Evolutionary conservation across 1,140 invertebrate species (phyloP), one percentile per base, ranked within the genome.

Genomic region (Heliconius melpomene): DNA sequence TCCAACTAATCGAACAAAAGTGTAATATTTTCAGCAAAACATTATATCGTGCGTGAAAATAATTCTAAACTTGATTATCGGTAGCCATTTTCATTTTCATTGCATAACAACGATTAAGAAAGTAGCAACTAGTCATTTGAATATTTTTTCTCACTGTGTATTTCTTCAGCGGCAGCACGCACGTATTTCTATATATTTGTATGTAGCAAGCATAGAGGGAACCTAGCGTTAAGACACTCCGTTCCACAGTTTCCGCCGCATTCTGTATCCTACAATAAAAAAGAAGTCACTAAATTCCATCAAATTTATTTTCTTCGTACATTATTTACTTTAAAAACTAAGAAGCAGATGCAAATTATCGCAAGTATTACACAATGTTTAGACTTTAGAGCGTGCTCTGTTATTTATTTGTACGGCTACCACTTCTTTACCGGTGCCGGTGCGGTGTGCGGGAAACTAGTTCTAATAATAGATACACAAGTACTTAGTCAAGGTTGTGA

Each of bases 401-500:
- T 75, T 79, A 79, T 79, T 79, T 79, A 79, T 79, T 79, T 79
- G 74, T 79, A 72, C 74, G 73, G 79, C 66, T 46, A 79, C 72
- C 70, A 77, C 80, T 76, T 84, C 78, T 80, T 80, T 60, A 81
- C 79, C 82, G 80, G 79, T 82, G 84, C 88, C 78, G 79, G 32
- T 32, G 32, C 32, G 32, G 3, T 82, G 84, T 86, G 87, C 84
- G 90, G 87, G 89, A 91, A 92, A 90, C 88, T 84, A 84, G 86
- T 87, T 88, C 89, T 90, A 92, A 90, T 91, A 91, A 89, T 93
- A 92, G 89, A 89, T 88, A 85, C 87, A 87, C 85, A 84, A 85
- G 90, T 92, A 91, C 88, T 86, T 89, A 88, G 87, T 92, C 91
- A 93, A 93, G 91, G 91, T 91, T 91, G 90, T 82, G 86, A 86